phyloP scores from a whole-genome alignment of 2,113 vertebrate species.

The Syngnathoides biaculeatus region DNA sequence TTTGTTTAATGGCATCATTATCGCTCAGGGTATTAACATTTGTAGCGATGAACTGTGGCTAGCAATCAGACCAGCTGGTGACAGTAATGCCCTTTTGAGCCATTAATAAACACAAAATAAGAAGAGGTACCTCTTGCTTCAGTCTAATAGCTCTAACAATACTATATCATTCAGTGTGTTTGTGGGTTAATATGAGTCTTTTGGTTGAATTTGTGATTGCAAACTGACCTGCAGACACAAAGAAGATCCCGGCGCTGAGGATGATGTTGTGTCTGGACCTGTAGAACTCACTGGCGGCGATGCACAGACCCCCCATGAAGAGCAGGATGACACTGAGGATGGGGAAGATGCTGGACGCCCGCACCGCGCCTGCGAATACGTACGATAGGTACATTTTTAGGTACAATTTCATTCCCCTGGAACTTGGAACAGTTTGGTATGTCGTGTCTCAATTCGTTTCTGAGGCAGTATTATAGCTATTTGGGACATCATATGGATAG shows the following conservation, averaged over 20 bases:
- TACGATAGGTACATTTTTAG: not conserved
- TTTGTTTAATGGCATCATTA: not conserved
- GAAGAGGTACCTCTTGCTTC: not conserved
- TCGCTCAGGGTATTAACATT: not conserved
- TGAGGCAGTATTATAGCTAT: not conserved
- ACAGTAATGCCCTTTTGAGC: too few relatives aligned
- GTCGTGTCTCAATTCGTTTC: not conserved
- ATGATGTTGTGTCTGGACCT: slow-evolving; percentile 99
- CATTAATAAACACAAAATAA: not conserved
- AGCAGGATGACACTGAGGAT: slow-evolving; percentile 99
- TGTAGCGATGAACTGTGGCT: too few relatives aligned
- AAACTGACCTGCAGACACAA: slow-evolving; percentile 91
- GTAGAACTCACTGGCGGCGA: slow-evolving; percentile 99
- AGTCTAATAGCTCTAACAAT: not conserved
- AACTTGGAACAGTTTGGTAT: not conserved
- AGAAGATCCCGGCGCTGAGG: slow-evolving; percentile 97
- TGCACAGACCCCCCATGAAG: slow-evolving; percentile 98
- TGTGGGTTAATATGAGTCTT: not conserved
- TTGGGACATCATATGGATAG: too few relatives aligned
- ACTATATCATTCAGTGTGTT: too few relatives aligned
- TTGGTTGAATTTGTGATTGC: not conserved
- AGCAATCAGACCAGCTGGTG: not conserved
- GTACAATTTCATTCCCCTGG: not conserved
- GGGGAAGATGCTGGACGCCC: slow-evolving; percentile 99
- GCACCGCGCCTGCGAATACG: slow-evolving; percentile 84